Evolutionary conservation across 2,113 vertebrate genomes (phyloP), one percentile per base, ranked within the genome.

Genomic region (Thomomys bottae): DNA sequence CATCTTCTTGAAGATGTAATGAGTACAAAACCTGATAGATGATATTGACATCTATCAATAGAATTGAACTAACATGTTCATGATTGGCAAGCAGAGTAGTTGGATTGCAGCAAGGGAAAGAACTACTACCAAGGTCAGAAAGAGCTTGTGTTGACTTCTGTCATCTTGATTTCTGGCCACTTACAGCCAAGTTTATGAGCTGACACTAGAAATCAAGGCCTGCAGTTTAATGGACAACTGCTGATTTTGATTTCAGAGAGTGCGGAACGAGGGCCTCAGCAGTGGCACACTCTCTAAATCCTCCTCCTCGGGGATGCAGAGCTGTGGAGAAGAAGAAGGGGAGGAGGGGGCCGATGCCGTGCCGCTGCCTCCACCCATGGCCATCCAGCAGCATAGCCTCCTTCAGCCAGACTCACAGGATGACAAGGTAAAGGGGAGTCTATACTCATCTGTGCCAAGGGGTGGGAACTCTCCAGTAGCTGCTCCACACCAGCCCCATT

Each of bases 221-320:
- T 23, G 0, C 54, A 17, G 5, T 1, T 1, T 77, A 87, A 94
- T 0, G 3, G 57, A 12, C 0, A 1, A 12, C 67, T 20, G 64
- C 86, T 36, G 8, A 73, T 57, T 54, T 89, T 93, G 30, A 21
- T 97, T 97, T 85, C 98, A 99, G 99, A 98, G 99, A 92, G 99
- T 99, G 92, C 98, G 99, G 68, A 99, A 99, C 0, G 99, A 99
- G 95, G 99, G 99, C 10, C 98, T 99, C 85, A 99, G 99, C 94
- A 99, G 99, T 20, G 99, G 99, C 72, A 99, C 99, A 0, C 97
- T 99, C 57, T 99, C 99, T 70, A 99, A 99, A 94, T 99, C 99
- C 28, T 99, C 99, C 7, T 99, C 99, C 0, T 99, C 99, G 0
- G 99, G 99, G 85, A 99, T 99, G 99, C 99, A 99, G 98, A 99